A percentile compares a stretch with the other conserved stretches of the same genome.
Evolutionary conservation across 1,140 invertebrate genomes (phyloP).

Genomic region (Saxidomus purpurata): DNA sequence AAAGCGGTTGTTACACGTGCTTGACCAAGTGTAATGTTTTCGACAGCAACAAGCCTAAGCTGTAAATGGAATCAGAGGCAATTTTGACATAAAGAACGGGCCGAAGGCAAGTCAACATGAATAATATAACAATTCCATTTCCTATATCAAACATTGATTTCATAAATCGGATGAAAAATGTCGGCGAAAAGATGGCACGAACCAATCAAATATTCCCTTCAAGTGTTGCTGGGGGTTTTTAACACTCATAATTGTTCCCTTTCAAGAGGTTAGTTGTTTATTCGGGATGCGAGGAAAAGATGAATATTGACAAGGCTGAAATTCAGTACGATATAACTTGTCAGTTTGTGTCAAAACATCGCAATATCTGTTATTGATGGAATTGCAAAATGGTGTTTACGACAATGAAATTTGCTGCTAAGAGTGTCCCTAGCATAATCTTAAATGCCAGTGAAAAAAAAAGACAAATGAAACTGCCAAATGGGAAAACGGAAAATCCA

Average conservation of each 20-base stretch:
- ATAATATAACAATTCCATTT: slow-evolving; percentile 68
- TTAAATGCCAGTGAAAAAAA: background rate
- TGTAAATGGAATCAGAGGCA: slow-evolving; percentile 45
- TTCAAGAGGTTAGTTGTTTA: slow-evolving; percentile 63
- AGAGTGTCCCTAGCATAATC: background rate
- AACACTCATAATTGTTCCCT: slow-evolving; percentile 67
- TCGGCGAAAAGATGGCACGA: slow-evolving; percentile 49
- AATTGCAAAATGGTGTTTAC: slow-evolving; percentile 55
- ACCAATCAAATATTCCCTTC: slow-evolving; percentile 68
- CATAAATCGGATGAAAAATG: slow-evolving; percentile 69
- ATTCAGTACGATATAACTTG: slow-evolving; percentile 61
- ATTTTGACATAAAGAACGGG: slow-evolving; percentile 49
- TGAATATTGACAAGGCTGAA: slow-evolving; percentile 62
- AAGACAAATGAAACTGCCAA: background rate
- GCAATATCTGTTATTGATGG: slow-evolving; percentile 65
- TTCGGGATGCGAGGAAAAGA: slow-evolving; percentile 17
- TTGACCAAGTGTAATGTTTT: slow-evolving; percentile 45
- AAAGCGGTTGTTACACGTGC: slow-evolving; percentile 10
- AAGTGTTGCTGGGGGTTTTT: slow-evolving; percentile 64
- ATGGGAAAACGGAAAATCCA: too few relatives aligned
- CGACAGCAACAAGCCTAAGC: slow-evolving; percentile 38
- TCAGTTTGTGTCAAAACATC: slow-evolving; percentile 64
- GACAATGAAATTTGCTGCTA: slow-evolving; percentile 8
- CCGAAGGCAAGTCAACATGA: slow-evolving; percentile 44
- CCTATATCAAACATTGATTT: slow-evolving; percentile 70